Conservation (phyloP, 2,888 invertebrate genomes). For the Blastobasis lacticolella region DNA sequence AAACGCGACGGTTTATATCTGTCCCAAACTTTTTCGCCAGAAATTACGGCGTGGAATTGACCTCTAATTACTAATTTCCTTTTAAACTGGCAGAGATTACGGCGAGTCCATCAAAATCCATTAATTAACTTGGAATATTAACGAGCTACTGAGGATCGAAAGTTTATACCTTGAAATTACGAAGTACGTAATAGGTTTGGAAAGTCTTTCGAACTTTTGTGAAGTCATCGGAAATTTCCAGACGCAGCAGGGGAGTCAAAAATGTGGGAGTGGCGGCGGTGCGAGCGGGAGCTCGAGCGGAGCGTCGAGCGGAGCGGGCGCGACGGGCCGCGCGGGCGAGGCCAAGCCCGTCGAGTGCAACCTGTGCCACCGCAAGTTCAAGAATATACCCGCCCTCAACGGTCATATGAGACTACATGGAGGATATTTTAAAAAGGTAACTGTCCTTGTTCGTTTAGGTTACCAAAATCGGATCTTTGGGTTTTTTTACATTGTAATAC, state of each 20-base stretch:
- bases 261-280: slow-evolving; percentile 37
- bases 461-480: too few relatives aligned
- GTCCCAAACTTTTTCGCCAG: too few relatives aligned
- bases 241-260: slow-evolving; percentile 58
- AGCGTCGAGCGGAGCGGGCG: slow-evolving; percentile 9
- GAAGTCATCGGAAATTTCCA: slow-evolving; percentile 54
- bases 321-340: slow-evolving; percentile 68
- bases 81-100: slow-evolving; percentile 45
- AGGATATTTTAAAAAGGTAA: slow-evolving; percentile 95
- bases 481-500: too few relatives aligned
- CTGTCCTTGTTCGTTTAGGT: not conserved
- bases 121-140: slow-evolving; percentile 67
- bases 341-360: slow-evolving; percentile 95
- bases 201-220: slow-evolving; percentile 61
- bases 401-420: slow-evolving; percentile 99
- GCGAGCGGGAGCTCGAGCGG: slow-evolving; percentile 36
- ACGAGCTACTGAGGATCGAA: slow-evolving; percentile 57
- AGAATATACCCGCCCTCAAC: slow-evolving; percentile 97
- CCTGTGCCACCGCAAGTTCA: slow-evolving; percentile 95
- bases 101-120: slow-evolving; percentile 59
- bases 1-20: too few relatives aligned
- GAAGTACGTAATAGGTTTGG: slow-evolving; percentile 59
- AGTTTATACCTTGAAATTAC: slow-evolving; percentile 62
- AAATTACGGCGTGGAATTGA: slow-evolving; percentile 29
- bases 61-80: slow-evolving; percentile 51